These are phyloP conservation scores for Siderastrea siderea DNA, from an alignment of 92 coral and sea anemone genomes.

Conservation along the genomic window DNA sequence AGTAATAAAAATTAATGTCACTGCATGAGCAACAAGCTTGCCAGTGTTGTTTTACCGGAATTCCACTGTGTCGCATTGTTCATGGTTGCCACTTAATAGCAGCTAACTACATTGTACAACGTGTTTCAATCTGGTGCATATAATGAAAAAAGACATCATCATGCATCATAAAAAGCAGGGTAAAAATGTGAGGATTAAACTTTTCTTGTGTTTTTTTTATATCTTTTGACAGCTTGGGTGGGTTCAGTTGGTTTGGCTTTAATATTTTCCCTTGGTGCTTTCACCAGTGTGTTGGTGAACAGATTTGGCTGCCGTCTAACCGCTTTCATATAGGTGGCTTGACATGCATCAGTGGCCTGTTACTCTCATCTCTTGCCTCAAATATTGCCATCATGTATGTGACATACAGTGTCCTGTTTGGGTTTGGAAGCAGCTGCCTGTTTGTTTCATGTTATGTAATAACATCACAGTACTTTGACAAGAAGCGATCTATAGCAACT, in stretches of 20 bases:
- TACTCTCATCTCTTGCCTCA: slow-evolving; percentile 70
- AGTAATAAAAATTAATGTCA: no score
- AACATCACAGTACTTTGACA: slow-evolving; percentile 68
- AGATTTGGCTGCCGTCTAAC: slow-evolving; percentile 69
- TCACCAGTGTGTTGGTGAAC: slow-evolving; percentile 54
- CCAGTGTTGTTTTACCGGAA: no score
- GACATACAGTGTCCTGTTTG: slow-evolving; percentile 71
- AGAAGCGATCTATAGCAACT: slow-evolving; percentile 73
- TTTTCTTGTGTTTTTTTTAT: not conserved
- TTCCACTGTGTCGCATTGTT: no score
- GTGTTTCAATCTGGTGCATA: no score
- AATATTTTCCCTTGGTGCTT: slow-evolving; percentile 56
- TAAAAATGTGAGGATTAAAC: no score
- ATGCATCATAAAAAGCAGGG: no score
- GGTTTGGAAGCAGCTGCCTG: slow-evolving; percentile 77
- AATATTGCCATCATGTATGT: slow-evolving; percentile 57
- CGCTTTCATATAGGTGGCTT: slow-evolving; percentile 57
- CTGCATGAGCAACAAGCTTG: no score
- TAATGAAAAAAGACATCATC: no score
- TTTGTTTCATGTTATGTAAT: slow-evolving; percentile 69
- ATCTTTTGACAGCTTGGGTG: slow-evolving; percentile 65
- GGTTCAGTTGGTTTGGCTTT: slow-evolving; percentile 75
- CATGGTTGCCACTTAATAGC: no score
- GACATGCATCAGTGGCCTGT: slow-evolving; percentile 68
- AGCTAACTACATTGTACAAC: no score